Evolutionary conservation across 2,888 invertebrate species (phyloP), one percentile per base, ranked within the genome.

Genomic region (Seira sanloemensis): DNA sequence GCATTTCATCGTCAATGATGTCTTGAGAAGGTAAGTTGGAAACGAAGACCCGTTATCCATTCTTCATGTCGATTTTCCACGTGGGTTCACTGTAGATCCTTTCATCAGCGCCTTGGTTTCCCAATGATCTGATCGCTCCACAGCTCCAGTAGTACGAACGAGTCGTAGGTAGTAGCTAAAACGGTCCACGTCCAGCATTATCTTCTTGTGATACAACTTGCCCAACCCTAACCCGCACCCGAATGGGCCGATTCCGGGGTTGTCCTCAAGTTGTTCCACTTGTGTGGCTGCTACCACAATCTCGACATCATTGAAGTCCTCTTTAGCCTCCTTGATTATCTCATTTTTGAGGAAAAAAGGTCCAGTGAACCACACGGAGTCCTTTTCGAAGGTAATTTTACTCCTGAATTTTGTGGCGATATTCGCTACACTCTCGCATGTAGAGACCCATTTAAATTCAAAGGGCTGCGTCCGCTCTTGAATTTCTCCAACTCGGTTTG

Each of bases 401-500:
- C 5, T 37, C 37, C 12, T 12, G 12, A 37, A 37, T 18, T 72
- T 16, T 1, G 79, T 79, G 9, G 73, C 79, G 9, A 24, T 18
- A n/a, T 79, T 73, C 0, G 79, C 79, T 0, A 67, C 54, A 18
- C 73, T 79, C n/a, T 24, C 0, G 1, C 0, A 16, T 0, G 79
- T 79, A 9, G 79, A 67, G 25, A 73, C 18, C 79, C 79, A 79
- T 4, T 37, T 27, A 73, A 73, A 79, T 9, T 79, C 54, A 1
- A 1, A 0, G 12, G 18, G 5, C 1, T 74, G 21, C 0, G 54
- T 79, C 0, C 9, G 12, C 12, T 79, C 79, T 4, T 67, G 74
- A 21, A 79, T 73, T 54, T 73, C 79, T 4, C 79, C 79, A n/a
- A 73, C 7, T n/a, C 79, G 25, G 50, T 79, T 73, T 0, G 54